Evolutionary conservation across 2,888 invertebrate species (phyloP).

Genomic region (Drosophila affinis): DNA sequence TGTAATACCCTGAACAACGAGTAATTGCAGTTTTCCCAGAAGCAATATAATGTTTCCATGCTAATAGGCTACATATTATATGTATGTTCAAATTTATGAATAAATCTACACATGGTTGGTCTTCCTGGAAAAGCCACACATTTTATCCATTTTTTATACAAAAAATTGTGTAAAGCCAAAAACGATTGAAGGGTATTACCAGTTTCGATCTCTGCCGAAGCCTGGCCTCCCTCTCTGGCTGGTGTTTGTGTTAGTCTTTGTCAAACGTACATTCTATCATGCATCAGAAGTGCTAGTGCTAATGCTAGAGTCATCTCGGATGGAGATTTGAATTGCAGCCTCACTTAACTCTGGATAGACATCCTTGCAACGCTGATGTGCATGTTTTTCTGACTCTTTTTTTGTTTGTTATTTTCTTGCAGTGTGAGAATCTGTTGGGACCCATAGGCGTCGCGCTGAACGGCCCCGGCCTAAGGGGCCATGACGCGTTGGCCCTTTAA

Average conservation of each 20-base stretch:
- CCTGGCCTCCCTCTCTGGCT: not conserved
- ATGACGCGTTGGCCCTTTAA: conserved; percentile 85
- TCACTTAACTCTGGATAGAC: conserved; percentile 4
- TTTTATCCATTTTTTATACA: too few species aligned
- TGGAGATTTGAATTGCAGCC: conserved; percentile 34
- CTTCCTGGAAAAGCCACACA: too few species aligned
- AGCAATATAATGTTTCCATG: not conserved
- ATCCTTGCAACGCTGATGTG: not conserved
- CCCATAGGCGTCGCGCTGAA: conserved; percentile 87
- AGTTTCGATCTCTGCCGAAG: not conserved
- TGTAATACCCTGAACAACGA: not conserved
- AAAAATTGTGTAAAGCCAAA: too few species aligned
- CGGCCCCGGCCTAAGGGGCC: conserved; percentile 85
- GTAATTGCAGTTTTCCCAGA: not conserved
- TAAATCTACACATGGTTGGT: too few species aligned
- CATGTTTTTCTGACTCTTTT: not conserved
- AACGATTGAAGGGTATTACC: not conserved
- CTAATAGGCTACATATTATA: too few species aligned
- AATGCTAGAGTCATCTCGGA: conserved; percentile 15
- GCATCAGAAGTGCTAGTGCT: conserved; percentile 13
- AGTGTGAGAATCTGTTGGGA: conserved; percentile 83
- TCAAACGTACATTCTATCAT: conserved; percentile 48
- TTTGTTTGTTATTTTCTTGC: conserved; percentile 49
- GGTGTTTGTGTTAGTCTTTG: conserved; percentile 43
- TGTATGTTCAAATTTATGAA: too few species aligned